These are phyloP conservation scores for Platyscapa corneri DNA, from an alignment of 1,140 invertebrate species.

Conservation along the genomic window DNA sequence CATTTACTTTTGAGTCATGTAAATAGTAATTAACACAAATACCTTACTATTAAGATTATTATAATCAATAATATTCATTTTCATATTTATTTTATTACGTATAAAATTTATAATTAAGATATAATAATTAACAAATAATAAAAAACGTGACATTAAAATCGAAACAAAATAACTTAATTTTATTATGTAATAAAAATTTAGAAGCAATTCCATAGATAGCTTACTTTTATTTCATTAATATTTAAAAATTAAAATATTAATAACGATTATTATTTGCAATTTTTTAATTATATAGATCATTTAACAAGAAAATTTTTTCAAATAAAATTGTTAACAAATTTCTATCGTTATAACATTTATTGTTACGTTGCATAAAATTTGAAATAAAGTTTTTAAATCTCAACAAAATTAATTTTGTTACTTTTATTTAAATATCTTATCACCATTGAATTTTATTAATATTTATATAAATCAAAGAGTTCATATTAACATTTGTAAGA, in stretches of 20 bases:
- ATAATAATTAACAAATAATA: background rate
- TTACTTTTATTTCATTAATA: slow-evolving; percentile 25
- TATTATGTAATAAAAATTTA: background rate
- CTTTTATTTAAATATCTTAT: too few relatives aligned
- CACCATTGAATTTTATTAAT: too few relatives aligned
- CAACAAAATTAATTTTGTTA: background rate
- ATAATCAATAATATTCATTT: slow-evolving; percentile 28
- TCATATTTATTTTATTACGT: slow-evolving; percentile 40
- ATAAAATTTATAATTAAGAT: background rate
- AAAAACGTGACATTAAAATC: background rate
- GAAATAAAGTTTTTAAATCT: slow-evolving; percentile 17
- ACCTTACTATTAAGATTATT: slow-evolving; percentile 1
- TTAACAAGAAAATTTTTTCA: background rate
- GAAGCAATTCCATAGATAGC: background rate
- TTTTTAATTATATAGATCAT: too few relatives aligned
- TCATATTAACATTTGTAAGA: too few relatives aligned
- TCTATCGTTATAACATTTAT: slow-evolving; percentile 4
- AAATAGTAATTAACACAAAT: slow-evolving; percentile 32
- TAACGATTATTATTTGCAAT: too few relatives aligned
- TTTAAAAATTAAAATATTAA: too few relatives aligned
- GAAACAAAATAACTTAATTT: background rate
- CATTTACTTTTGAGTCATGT: slow-evolving; percentile 44
- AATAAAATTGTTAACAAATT: background rate
- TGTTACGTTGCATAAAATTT: slow-evolving; percentile 23
- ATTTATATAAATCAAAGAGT: too few relatives aligned